Conservation (phyloP, 1,140 invertebrate species). For the Solenopsis invicta region DNA sequence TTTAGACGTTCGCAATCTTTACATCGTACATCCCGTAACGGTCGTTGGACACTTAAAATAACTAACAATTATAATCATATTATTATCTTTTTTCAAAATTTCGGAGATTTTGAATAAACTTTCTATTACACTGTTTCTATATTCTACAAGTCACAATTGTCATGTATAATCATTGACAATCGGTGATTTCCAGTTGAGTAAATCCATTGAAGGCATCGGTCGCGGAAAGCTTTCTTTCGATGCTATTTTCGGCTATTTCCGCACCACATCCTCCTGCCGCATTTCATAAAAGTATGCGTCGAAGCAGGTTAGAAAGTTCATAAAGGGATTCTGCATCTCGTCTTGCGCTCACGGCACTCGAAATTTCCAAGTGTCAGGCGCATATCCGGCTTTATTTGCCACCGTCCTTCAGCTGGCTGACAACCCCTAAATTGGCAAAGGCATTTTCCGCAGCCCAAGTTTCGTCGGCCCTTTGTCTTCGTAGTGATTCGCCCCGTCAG, state of each 20-base stretch:
- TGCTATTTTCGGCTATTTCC: not conserved
- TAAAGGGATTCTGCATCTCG: conserved; percentile 32
- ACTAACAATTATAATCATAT: not conserved
- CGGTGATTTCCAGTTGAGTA: not conserved
- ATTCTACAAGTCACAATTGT: not conserved
- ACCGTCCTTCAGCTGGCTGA: conserved; percentile 55
- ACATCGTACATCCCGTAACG: no score
- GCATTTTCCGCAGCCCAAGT: conserved; percentile 44
- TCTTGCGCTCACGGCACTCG: conserved; percentile 20
- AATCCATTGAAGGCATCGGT: not conserved
- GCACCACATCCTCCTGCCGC: not conserved
- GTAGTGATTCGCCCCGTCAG: conserved; percentile 49
- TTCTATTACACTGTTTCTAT: not conserved
- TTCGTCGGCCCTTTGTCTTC: conserved; percentile 62
- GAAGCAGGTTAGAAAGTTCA: conserved; percentile 47
- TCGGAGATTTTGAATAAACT: not conserved
- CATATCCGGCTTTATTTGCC: conserved; percentile 57
- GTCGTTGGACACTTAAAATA: not conserved
- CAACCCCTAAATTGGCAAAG: conserved; percentile 67
- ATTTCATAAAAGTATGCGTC: conserved; percentile 39
- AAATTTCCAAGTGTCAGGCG: conserved; percentile 58
- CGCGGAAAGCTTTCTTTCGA: not conserved
- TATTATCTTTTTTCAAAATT: not conserved
- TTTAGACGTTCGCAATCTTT: no score
- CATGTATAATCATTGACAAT: not conserved